A percentile compares a stretch with the other conserved stretches of the same genome.
phyloP scores from a whole-genome alignment of 2,797 vertebrate species.

The Alectoris magna region DNA sequence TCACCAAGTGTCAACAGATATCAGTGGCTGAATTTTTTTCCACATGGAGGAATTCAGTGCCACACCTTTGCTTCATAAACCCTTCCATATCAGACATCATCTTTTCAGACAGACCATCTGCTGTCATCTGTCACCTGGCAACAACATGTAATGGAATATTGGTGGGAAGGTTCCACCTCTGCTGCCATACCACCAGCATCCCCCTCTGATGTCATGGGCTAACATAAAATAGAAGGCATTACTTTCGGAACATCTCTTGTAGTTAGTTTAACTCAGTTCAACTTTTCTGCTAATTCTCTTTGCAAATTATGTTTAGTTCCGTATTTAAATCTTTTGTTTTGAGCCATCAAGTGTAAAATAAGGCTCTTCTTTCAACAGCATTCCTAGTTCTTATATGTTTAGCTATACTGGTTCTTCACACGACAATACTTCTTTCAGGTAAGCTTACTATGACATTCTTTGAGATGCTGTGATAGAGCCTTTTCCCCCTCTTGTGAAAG shows the following conservation, averaged over 20 bases:
- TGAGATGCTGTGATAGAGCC: background rate
- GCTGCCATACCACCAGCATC: no score
- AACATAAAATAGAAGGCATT: background rate
- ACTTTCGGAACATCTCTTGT: background rate
- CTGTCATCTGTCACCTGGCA: background rate
- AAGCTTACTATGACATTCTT: background rate
- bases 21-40: background rate
- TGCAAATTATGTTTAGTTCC: background rate
- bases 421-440: background rate
- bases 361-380: background rate
- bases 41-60: no score
- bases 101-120: background rate
- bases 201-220: no score
- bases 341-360: background rate
- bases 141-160: background rate
- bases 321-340: background rate
- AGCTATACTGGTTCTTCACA: background rate
- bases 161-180: no score
- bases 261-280: background rate
- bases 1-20: background rate
- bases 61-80: background rate
- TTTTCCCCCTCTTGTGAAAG: background rate
- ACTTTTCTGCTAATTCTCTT: background rate
- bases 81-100: background rate
- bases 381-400: background rate